Base-by-base conservation (phyloP, 92 coral and sea anemone species). In the Zoanthus solanderi region DNA sequence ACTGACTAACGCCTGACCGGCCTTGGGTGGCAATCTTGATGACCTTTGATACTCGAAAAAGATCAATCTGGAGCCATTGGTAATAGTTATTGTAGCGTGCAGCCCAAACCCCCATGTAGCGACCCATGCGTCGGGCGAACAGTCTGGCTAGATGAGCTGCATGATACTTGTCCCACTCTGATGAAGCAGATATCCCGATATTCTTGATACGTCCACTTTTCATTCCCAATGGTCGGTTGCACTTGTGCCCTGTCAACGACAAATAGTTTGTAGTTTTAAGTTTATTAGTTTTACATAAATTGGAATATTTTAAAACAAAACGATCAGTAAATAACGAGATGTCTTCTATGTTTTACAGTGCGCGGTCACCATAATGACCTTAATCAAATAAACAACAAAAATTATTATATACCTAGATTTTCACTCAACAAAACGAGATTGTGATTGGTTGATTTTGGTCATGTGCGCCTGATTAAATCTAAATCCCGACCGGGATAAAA, bases 11-110 rank as follows among this genome's bases (percentile, higher is more conserved):
- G 45, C 76, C 83, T 29, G 92, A 88, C 34, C 96, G 85, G 13
- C 94, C 97, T 88, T 94, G 98, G 14, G 94, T 93, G 17, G 93
- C 98, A 53, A 95, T 84, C 30, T 95, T 92, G 76, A 95, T 95
- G 3, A 95, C 84, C 86, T 93, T 90, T 18, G 92, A 88, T 65
- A 95, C 53, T 18, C 80, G 86, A 6, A 92, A 93, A 9, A 92
- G 78, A 78, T 95, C 96, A 65, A 95, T 82, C 90, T 95, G 96
- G 30, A 95, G 88, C 90, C 89, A 95, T 76, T 95, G 96, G 50
- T 92, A 52, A 14, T 90, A 89, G 53, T 87, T 92, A 71, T 90
- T 87, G 50, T 80, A 76, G 82, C 91, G 87, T 17, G 99, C 93
- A 29, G 91, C 82, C 99, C 99, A 97, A 16, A 89, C 93, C 13